phyloP scores from a whole-genome alignment of 2,888 invertebrate genomes.

The Boloria euphrosyne region DNA sequence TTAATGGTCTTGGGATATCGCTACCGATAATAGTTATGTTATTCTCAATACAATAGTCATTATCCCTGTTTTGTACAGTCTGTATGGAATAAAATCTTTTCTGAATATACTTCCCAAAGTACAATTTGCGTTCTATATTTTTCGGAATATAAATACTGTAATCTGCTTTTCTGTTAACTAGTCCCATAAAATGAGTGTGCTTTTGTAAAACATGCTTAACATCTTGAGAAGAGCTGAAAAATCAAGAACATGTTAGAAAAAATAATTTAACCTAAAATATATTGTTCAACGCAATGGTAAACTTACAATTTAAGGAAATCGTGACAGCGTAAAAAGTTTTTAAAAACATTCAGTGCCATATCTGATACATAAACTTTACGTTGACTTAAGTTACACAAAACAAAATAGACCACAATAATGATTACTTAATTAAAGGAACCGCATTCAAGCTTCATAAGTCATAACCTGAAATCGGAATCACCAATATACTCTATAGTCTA shows the following conservation, averaged over 20 bases:
- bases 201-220: constrained; percentile 43
- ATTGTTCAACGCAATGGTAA: not conserved
- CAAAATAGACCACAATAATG: not conserved
- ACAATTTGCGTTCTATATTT: constrained; percentile 6
- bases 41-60: constrained; percentile 84
- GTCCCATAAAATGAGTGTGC: constrained; percentile 36
- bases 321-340: constrained; percentile 45
- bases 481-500: too few species aligned
- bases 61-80: constrained; percentile 75
- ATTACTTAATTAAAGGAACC: not conserved
- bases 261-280: constrained; percentile 14
- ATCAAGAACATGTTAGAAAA: constrained; percentile 3
- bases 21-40: constrained; percentile 89
- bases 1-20: constrained; percentile 87
- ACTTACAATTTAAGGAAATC: constrained; percentile 63
- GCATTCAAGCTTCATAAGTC: not conserved
- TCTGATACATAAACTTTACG: constrained; percentile 2
- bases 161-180: constrained; percentile 13
- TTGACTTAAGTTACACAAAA: not conserved
- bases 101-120: constrained; percentile 38
- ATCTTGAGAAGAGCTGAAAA: constrained; percentile 56
- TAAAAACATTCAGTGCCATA: constrained; percentile 40
- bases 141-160: constrained; percentile 15
- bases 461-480: not conserved
- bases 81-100: constrained; percentile 58